These are phyloP conservation scores for Dryobotodes eremita DNA, from an alignment of 2,888 invertebrate genomes.

Conservation along the genomic window DNA sequence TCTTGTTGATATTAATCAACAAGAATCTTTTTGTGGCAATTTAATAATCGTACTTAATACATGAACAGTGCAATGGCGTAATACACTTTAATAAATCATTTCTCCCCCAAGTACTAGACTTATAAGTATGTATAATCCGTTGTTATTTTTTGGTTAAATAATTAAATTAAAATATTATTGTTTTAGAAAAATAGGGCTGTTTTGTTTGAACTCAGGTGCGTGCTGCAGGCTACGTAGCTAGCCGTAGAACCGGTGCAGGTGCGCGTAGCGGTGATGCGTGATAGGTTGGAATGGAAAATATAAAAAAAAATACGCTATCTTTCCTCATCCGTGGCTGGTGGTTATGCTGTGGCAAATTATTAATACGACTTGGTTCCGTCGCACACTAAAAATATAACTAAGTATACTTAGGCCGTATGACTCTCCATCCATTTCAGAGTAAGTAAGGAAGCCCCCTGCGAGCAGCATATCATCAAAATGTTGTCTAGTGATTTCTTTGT, in stretches of 20 bases:
- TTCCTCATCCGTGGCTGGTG: not conserved
- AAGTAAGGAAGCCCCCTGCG: constrained; percentile 84
- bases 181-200: not conserved
- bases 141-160: no score
- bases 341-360: not conserved
- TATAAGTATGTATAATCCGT: no score
- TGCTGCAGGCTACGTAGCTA: not conserved
- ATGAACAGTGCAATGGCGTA: not conserved
- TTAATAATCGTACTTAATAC: no score
- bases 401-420: constrained; percentile 85
- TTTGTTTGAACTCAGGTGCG: not conserved
- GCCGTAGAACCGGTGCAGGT: not conserved
- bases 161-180: no score
- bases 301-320: no score
- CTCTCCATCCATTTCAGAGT: constrained; percentile 83
- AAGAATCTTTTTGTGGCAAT: no score
- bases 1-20: not conserved
- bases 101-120: not conserved
- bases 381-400: not conserved
- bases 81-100: not conserved
- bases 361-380: not conserved
- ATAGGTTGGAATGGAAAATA: not conserved
- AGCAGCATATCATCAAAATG: constrained; percentile 86
- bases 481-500: constrained; percentile 74
- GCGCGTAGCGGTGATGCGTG: not conserved